Base-by-base conservation (phyloP, 1,140 invertebrate genomes). In the Coboldia fuscipes region DNA sequence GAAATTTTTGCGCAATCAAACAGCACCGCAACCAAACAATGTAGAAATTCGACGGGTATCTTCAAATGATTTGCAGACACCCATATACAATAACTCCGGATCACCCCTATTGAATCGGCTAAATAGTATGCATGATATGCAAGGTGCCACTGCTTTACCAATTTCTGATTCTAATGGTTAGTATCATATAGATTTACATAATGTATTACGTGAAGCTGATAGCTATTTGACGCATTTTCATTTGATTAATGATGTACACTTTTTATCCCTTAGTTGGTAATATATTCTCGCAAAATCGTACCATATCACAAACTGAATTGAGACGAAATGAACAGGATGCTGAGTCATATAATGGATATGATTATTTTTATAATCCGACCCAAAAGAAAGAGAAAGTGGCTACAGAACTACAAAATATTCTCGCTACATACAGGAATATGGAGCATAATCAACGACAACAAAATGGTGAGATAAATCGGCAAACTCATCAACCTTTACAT, bases 1-100 rank as follows among this genome's bases (percentile, higher is more conserved):
- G 6, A 66, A 65, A 43, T 65, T 61, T 37, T 57, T 42, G 36
- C 48, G 50, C 28, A 53, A 45, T 42, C 44, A 48, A 18, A 58
- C 44, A 56, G 60, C 41, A 8, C 47, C 50, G 9, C 21, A n/a
- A 4, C 33, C 58, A 50, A 47, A 54, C 37, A 49, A 45, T 37
- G 51, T 54, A n/a, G 51, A 54, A 42, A 54, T 54, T 28, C 51
- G 51, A 27, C 53, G 49, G n/a, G 50, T 52, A 22, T 49, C 49
- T 34, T 44, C 45, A 18, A 45, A 37, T 32, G 8, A 27, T 27
- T 8, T 17, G 24, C 23, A 46, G 48, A n/a, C 31, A 37, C 13
- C 39, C 42, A 29, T 36, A 45, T 23, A 17, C 37, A 13, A 46
- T 45, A 20, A 24, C 17, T 12, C 36, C n/a, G 9, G 18, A 10